phyloP scores from a whole-genome alignment of 2,113 vertebrate species.

The Sardina pilchardus region DNA sequence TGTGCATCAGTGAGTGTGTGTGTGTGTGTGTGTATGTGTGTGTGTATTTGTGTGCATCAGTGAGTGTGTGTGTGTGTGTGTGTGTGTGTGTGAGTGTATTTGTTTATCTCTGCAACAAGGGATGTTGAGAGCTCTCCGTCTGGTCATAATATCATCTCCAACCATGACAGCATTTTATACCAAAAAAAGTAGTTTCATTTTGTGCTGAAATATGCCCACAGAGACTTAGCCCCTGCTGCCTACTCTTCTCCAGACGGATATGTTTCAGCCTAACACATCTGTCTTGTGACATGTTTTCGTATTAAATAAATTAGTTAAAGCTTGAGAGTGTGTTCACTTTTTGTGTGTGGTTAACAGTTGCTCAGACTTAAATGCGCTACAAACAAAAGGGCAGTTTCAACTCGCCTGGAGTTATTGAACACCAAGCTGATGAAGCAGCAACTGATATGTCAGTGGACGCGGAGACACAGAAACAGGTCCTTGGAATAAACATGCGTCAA shows the following conservation, averaged over 20 bases:
- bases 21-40: too few species aligned
- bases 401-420: not conserved
- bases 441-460: not conserved
- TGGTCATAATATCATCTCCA: not conserved
- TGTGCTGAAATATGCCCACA: not conserved
- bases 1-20: not conserved
- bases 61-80: too few species aligned
- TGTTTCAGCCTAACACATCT: too few species aligned
- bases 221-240: not conserved
- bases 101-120: not conserved
- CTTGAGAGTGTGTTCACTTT: too few species aligned
- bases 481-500: not conserved
- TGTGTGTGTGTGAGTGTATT: too few species aligned
- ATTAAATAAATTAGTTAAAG: too few species aligned
- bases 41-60: too few species aligned
- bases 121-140: not conserved
- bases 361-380: not conserved
- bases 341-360: not conserved
- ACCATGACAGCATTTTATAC: not conserved
- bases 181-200: not conserved
- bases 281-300: too few species aligned
- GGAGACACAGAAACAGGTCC: not conserved
- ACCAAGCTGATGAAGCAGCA: not conserved
- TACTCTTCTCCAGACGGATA: too few species aligned
- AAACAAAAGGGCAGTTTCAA: not conserved